Evolutionary conservation across 2,113 vertebrate genomes (phyloP), one percentile per base, ranked within the genome.

Genomic region (Ceyx margarethae): DNA sequence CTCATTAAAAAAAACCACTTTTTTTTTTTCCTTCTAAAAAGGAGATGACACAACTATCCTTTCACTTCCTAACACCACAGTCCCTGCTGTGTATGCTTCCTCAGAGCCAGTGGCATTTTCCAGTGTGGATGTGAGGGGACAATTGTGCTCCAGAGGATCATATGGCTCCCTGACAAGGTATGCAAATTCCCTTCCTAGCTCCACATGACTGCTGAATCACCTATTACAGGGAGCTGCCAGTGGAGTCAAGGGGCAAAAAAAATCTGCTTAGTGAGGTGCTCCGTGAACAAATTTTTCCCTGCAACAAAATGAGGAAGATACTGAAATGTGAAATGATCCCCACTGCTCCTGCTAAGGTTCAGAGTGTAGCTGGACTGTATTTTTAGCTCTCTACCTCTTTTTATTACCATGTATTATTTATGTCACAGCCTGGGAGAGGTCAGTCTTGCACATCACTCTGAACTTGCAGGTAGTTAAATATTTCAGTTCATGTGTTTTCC

Each of bases 361-460:
- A 74, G 22, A 46, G 33, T 28, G 18, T 23, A 42, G 45, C 2
- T 87, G 28, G n/a, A 56, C 28, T 91, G 91, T 87, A 94, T 93
- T 91, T 96, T 95, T 94, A 95, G 58, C 17, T 35, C 15, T 76
- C 21, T 48, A 35, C 20, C 10, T 74, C n/a, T 62, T 66, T 61
- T 42, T 62, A 62, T 37, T 42, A 2, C 5, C 58, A 91, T 94
- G 91, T 81, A 91, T 88, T 92, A 82, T 93, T 94, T 91, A 91
- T 79, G 58, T 76, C 46, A 40, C 53, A 84, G 48, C 40, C 77
- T 80, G 61, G 48, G 61, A 91, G 71, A 53, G 45, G 40, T 81
- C 86, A 74, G 4, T 80, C 35, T 77, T 89, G 46, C 82, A 92
- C 60, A 84, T 79, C 50, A 50, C 28, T 72, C 80, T 76, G 74